Evolutionary conservation across 2,797 vertebrate genomes (phyloP), one percentile per base, ranked within the genome.

Genomic region (Enteromius fasciolatus): DNA sequence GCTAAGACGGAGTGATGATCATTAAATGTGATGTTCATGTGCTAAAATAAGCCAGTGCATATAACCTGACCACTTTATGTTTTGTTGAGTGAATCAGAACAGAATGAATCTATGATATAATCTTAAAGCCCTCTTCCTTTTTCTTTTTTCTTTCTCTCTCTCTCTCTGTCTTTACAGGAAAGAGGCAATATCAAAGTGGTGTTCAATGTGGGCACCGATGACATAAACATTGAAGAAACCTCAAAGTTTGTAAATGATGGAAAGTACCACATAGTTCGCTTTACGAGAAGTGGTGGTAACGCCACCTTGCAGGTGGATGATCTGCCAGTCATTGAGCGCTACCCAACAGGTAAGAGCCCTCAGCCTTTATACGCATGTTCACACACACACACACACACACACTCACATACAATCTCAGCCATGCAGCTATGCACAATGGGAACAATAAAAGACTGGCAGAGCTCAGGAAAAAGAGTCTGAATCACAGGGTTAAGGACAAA

Each of bases 241-340:
- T 96, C 96, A 92, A 97, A 98, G 92, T 98, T 99, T 93, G 98
- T 99, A 93, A 99, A 99, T 86, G 98, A 99, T 78, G 98, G 98
- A 86, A 99, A 98, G 92, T 99, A 99, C 95, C 98, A 99, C 87
- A 96, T 99, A 91, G 96, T 99, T 81, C 97, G 98, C 86, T 99
- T 99, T 92, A 99, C 98, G 0, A 94, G 98, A 91, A 99, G 98
- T 83, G 98, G 98, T 46, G 98, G 98, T 92, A 99, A 99, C 90
- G 98, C 98, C 89, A 99, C 98, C 0, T 96, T 99, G 85, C 98
- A 99, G 93, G 96, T 99, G 95, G 98, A 99, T 92, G 98, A 97
- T 96, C 97, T 97, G 93, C 97, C 97, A 0, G 94, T 99, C 92
- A 99, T 99, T 72, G 98, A 99, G 92, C 97, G 98, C 59, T 99